Evolutionary conservation across 2,888 invertebrate species (phyloP), one percentile per base, ranked within the genome.

Genomic region (Synanthedon vespiformis): DNA sequence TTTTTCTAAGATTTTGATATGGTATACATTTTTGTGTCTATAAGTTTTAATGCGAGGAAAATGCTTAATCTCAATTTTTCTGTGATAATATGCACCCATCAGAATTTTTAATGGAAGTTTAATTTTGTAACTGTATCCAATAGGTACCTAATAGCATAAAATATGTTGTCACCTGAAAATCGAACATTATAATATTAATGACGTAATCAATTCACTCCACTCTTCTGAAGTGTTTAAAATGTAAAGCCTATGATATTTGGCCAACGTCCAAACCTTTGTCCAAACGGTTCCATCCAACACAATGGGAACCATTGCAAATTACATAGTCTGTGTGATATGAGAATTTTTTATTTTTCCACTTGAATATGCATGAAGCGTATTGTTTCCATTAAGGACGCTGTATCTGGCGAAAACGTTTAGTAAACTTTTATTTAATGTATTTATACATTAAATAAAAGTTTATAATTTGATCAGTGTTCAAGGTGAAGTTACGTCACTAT

Each of bases 201-300:
- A 64, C 64, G 63, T 69, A 70, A 76, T 74, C 72, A 75, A 74
- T 74, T 70, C 65, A 52, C 55, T 54, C 63, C 63, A 66, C 65
- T 65, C 65, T 64, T 65, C 61, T 44, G 60, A 58, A 60, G 67
- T 65, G 70, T 77, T 74, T 70, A 77, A 79, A 76, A 74, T 76
- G 78, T 71, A 74, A 77, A 75, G 72, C 74, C 74, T 69, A 76
- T 76, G 73, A 72, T 67, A 74, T 81, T 79, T 82, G 81, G 83
- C 72, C 49, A 41, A 34, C 50, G 54, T 65, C 80, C 83, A 80
- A 66, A 63, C 59, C 8, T 10, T 34, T 34, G 34, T 44, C 13
- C 44, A n/a, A 44, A 44, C 44, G 8, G 44, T 44, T n/a, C n/a
- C n/a, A 44, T n/a, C n/a, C n/a, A 44, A 44, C 44, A 13, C 44